Base-by-base conservation (phyloP, 1,140 invertebrate genomes). In the Drosophila aff. region DNA sequence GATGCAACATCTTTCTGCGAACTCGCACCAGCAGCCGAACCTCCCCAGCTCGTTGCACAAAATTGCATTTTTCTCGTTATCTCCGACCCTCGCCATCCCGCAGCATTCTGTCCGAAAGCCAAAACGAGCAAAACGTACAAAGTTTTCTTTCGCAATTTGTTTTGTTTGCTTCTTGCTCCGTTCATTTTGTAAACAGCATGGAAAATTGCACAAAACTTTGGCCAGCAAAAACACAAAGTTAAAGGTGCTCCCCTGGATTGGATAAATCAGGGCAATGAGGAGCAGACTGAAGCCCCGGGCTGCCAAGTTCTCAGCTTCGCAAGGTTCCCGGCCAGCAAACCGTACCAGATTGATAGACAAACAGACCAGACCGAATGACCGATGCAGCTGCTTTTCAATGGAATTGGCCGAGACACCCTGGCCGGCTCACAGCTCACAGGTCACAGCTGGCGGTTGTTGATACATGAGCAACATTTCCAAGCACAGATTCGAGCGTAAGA, bases 91-190 rank as follows among this genome's bases (percentile, higher is more conserved):
- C 16, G 3, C 53, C 38, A 58, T 18, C 23, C 36, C 23, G 21
- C 66, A 43, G 21, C 66, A 43, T 61, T 64, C 31, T 9, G 38
- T 23, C 31, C 52, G 38, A 76, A 72, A 53, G 55, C 41, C 47
- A 66, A 55, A 76, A 72, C 63, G 76, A 76, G 60, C 26, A 72
- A 73, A 81, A 81, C 78, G 78, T 84, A 79, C 63, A 84, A 89
- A 90, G 84, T 89, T 89, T 87, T 89, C 65, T 71, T 78, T 84
- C 40, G 81, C 84, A 89, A 90, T 89, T 89, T 90, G 74, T 84
- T 90, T 89, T 79, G 83, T 89, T 89, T 87, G 73, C 84, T 75
- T 79, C 74, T 90, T 89, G 81, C 73, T 84, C 47, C 74, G 60
- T 77, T 75, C 81, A 84, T 90, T 89, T 72, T 79, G 84, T 79